Evolutionary conservation across 2,113 vertebrate genomes (phyloP).

Genomic region (Cyprinus carpio): DNA sequence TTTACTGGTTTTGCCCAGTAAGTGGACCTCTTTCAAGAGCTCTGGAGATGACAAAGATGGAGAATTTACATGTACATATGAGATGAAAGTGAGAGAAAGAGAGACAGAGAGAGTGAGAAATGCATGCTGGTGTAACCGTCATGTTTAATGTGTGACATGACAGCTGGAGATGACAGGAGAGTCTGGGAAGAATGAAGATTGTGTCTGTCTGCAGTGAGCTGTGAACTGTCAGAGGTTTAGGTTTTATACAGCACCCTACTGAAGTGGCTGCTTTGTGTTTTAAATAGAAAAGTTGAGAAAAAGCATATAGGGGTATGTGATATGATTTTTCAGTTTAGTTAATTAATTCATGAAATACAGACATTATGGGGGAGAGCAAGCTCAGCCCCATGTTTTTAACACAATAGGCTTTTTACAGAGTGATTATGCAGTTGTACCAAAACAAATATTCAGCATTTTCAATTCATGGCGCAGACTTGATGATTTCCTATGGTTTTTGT

Average conservation of each 20-base stretch:
- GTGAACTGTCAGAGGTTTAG: conserved; percentile 35
- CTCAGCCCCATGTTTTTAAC: not conserved
- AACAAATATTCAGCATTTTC: conserved; percentile 40
- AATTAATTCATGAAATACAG: conserved; percentile 22
- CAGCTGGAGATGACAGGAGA: conserved; percentile 41
- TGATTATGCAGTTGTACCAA: conserved; percentile 19
- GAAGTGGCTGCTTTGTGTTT: conserved; percentile 37
- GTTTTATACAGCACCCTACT: conserved; percentile 29
- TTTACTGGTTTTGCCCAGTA: conserved; percentile 78
- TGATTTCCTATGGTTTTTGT: conserved; percentile 11
- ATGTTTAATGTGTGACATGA: conserved; percentile 18
- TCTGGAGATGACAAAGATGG: conserved; percentile 68
- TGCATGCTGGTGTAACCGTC: not conserved
- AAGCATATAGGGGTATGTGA: conserved; percentile 27
- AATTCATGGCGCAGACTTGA: conserved; percentile 16
- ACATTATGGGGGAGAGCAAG: conserved; percentile 27
- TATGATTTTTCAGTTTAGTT: conserved; percentile 36
- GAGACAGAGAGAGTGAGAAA: conserved; percentile 4
- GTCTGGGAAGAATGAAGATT: conserved; percentile 28
- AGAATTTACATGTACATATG: conserved; percentile 5
- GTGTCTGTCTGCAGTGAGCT: conserved; percentile 28
- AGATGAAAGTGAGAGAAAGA: not conserved
- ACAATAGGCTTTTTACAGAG: not conserved
- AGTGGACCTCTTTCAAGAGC: conserved; percentile 82
- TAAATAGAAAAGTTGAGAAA: conserved; percentile 35